Evolutionary conservation across 2,888 invertebrate species (phyloP), one percentile per base, ranked within the genome.

Genomic region (Lithophane socia): DNA sequence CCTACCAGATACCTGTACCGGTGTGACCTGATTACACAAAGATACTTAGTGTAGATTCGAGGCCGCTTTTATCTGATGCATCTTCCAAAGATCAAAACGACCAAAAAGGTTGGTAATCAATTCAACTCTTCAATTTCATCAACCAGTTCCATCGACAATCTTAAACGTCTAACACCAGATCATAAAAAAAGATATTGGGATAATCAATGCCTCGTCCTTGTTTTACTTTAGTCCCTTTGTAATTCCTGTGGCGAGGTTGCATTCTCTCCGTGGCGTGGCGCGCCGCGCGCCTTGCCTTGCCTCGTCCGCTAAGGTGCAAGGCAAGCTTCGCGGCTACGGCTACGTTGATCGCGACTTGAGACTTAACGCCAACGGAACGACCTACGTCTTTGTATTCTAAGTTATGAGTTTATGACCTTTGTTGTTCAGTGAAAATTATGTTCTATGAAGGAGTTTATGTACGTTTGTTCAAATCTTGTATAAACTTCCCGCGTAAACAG

Each of bases 151-250:
- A 89, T 90, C 83, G 77, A 86, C 79, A 79, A 85, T 85, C 84
- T 77, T 85, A 89, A 84, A 86, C 83, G 81, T 85, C 87, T 88
- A 87, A 89, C 89, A 81, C 64, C 82, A 77, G 79, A 86, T 85
- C 60, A 78, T 75, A 84, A 82, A 83, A 89, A 79, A 93, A 92
- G 91, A 90, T 86, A 91, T 94, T 92, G 88, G 92, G 91, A 90
- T 91, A 92, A 93, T 93, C 91, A 91, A 92, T 93, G 91, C 91
- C 91, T 93, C 95, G 94, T 94, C 94, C 94, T 94, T 94, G 95
- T 93, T 93, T 94, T 90, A 90, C 87, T 92, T 93, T 93, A 87
- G 92, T 93, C 92, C 92, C 92, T 95, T 96, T 95, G 93, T 95
- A 92, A 92, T 92, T 94, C 94, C 93, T 92, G 93, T 91, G 87